Base-by-base conservation (phyloP, 2,888 invertebrate species). In the Trichogramma dendrolimi region DNA sequence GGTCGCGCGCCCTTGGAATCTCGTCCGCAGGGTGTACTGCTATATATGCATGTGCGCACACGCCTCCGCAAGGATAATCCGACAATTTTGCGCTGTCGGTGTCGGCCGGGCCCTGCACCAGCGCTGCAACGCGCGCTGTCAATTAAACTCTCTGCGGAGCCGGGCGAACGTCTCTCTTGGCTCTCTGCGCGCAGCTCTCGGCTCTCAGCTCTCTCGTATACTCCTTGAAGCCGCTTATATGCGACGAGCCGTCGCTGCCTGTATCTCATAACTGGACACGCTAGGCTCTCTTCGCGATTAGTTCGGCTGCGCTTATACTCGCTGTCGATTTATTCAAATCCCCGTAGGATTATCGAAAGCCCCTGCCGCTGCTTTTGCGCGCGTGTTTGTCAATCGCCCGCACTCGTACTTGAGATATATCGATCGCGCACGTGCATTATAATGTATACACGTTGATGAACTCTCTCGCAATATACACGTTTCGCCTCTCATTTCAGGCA, bases 301-400 rank as follows among this genome's bases (percentile, higher is more conserved):
- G 54, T 56, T 42, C 39, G 38, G 40, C 46, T 6, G 44, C 55
- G 14, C 2, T 54, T 11, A 7, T 4, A n/a, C 44, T 40, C 41
- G 42, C 51, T 60, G 63, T 58, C 61, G 58, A 64, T 64, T 61
- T 61, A 64, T 64, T 61, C 58, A 61, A 61, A 64, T 64, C 63
- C 58, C 38, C 41, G 49, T 38, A 51, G 60, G 57, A 60, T 63
- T 63, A 57, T 27, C 47, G 58, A 57, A 58, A 51, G 55, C n/a
- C 60, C 44, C 44, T 44, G 27, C 27, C 27, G 27, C 27, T 27
- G 27, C 27, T 27, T 27, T 3, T 27, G 27, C 27, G 27, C 27
- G 27, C 27, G 27, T 27, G 27, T 27, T 27, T 27, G 27, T 27
- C 27, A 27, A 27, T 27, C 27, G 27, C 38, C 8, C 49, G 14